Evolutionary conservation across 2,888 invertebrate species (phyloP).

Genomic region (Dynastes hyllus): DNA sequence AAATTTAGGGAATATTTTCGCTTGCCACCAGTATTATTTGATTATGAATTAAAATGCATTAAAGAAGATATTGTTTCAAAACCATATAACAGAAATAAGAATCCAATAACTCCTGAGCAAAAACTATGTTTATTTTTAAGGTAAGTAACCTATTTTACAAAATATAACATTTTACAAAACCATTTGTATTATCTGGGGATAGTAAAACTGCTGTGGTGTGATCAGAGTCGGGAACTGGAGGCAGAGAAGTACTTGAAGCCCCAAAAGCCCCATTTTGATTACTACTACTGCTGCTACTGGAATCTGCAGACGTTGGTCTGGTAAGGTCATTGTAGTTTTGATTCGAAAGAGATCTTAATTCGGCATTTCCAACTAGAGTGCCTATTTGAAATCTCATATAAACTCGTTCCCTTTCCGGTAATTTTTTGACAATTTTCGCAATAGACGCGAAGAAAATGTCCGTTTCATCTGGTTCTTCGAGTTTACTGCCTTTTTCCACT

Average conservation of each 20-base stretch:
- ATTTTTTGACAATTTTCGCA: constrained; percentile 63
- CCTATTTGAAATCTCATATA: constrained; percentile 60
- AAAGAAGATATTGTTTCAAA: constrained; percentile 54
- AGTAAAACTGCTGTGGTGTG: not conserved
- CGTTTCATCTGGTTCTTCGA: not conserved
- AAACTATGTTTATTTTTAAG: constrained; percentile 43
- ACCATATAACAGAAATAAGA: constrained; percentile 54
- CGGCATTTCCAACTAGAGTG: constrained; percentile 33
- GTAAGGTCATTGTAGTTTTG: not conserved
- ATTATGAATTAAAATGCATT: constrained; percentile 54
- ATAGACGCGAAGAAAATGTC: constrained; percentile 62
- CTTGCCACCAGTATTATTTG: constrained; percentile 49
- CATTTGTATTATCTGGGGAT: not conserved
- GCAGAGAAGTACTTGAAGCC: no score
- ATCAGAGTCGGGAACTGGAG: not conserved
- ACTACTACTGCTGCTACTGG: no score
- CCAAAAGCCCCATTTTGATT: no score
- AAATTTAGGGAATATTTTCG: constrained; percentile 54
- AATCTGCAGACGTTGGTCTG: not conserved
- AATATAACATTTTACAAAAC: not conserved
- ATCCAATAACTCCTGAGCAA: constrained; percentile 56
- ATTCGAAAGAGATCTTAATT: constrained; percentile 12
- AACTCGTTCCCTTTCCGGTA: constrained; percentile 61
- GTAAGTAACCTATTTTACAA: not conserved
- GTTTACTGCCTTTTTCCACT: no score